These are phyloP conservation scores for Xylocopa sonorina DNA, from an alignment of 1,140 invertebrate species.

Conservation along the genomic window DNA sequence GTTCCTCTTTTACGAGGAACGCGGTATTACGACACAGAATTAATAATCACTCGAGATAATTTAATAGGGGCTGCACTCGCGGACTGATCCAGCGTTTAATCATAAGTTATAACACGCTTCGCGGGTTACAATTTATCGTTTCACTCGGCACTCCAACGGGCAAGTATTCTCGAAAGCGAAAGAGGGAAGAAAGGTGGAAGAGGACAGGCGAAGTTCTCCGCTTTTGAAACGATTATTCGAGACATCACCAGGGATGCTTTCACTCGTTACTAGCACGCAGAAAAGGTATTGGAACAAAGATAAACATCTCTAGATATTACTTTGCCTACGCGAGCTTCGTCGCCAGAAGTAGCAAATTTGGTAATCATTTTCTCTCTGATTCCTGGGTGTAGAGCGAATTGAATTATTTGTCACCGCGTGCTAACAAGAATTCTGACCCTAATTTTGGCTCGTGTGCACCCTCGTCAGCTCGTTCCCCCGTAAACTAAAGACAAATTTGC, in stretches of 20 bases:
- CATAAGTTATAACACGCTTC: constrained; percentile 46
- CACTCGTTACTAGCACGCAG: no score
- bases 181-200: no score
- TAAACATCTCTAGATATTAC: no score
- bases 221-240: constrained; percentile 29
- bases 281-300: no score
- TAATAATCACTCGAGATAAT: constrained; percentile 49
- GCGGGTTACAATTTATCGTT: constrained; percentile 54
- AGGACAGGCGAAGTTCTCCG: constrained; percentile 47
- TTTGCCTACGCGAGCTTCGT: constrained; percentile 41
- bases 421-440: background rate
- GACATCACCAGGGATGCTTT: no score
- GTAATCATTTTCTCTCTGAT: constrained; percentile 32
- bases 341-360: constrained; percentile 20
- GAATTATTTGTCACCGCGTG: constrained; percentile 5
- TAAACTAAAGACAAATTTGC: no score
- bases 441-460: background rate
- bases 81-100: constrained; percentile 27
- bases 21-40: background rate
- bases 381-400: background rate
- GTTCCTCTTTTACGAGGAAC: background rate
- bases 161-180: constrained; percentile 46
- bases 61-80: constrained; percentile 24
- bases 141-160: constrained; percentile 40
- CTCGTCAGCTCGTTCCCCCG: background rate